Evolutionary conservation across 2,113 vertebrate species (phyloP), one percentile per base, ranked within the genome.

Genomic region (Chloebia gouldiae): DNA sequence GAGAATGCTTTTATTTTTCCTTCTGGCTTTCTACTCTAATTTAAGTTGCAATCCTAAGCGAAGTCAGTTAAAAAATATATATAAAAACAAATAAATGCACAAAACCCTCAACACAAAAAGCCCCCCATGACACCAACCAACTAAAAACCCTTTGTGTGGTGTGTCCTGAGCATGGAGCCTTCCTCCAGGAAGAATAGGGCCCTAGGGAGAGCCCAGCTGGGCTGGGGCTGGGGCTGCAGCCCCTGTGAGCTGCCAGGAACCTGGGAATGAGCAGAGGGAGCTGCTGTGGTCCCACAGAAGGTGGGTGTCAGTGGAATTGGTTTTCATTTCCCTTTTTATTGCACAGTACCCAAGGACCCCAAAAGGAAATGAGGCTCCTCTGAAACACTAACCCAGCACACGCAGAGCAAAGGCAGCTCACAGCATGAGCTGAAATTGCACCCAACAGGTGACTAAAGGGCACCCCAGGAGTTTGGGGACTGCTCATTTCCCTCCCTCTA

Each of bases 11-110:
- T 94, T 70, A 54, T 69, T 97, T 88, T 97, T 95, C 88, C 31
- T 86, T 45, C 86, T 85, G 83, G 24, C 54, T 96, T 98, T 97
- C 86, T 56, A 50, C 80, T 97, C 69, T 92, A 93, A 70, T 92
- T 84, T 77, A 81, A 82, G 57, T 96, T 92, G 49, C 42, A 94
- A 93, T 96, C 81, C 20, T 73, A 90, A 97, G 49, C 9, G 25
- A 96, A 96, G 50, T 90, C 91, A 90, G 60, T 77, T 97, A 77
- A 90, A 90, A 94, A 91, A 2, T 39, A 76, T 40, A 72, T 40
- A 11, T 5, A 51, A 11, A 81, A 61, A 22, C 8, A 64, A 70
- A 47, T 13, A 51, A 31, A 56, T 17, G 22, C 31, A 15, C 40
- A 31, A 59, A 12, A 2, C 10, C 30, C 14, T 24, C 30, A 30